Base-by-base conservation (phyloP, 2,888 invertebrate species). In the Hoplodrina ambigua region DNA sequence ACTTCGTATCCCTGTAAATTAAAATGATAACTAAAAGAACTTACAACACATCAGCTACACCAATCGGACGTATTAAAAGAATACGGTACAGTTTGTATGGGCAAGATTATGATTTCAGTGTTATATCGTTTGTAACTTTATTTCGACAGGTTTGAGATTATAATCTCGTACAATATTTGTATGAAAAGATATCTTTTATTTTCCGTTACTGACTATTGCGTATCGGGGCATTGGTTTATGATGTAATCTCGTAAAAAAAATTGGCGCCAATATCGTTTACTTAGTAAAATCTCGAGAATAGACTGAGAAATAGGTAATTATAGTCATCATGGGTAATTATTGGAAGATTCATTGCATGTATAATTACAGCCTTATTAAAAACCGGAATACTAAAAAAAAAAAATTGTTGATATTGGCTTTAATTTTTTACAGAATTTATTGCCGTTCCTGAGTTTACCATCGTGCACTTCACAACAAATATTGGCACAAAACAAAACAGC, bases 401-500 rank as follows among this genome's bases (percentile, higher is more conserved):
- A 69, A 25, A 57, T 44, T 44, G 44, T 44, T 37, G 37, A 46
- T 69, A 66, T 30, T 56, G 30, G 69, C 37, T 56, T 66, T 25
- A 4, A 41, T 41, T 64, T 7, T 59, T 68, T 19, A 58, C 37
- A 33, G 20, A 61, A 64, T 73, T 69, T 75, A 83, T 50, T 80
- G 76, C 69, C 84, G 83, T 83, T 78, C 73, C 75, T 72, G 25
- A 67, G 57, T 69, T 69, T 64, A 55, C 70, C 70, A 20, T 20
- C 69, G 65, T 74, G 77, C 81, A 65, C 59, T 71, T 70, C 53
- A 73, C 56, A 80, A 79, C 75, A 78, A 78, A 78, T 75, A 85
- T 88, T 88, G 87, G 88, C 88, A 88, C 88, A 86, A 83, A 87
- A 85, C 87, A 88, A 82, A 78, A 86, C 86, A 60, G 63, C 84